A percentile compares a stretch with the other conserved stretches of the same genome.
phyloP scores from a whole-genome alignment of 1,140 invertebrate genomes.

The Conopomorpha cramerella region DNA sequence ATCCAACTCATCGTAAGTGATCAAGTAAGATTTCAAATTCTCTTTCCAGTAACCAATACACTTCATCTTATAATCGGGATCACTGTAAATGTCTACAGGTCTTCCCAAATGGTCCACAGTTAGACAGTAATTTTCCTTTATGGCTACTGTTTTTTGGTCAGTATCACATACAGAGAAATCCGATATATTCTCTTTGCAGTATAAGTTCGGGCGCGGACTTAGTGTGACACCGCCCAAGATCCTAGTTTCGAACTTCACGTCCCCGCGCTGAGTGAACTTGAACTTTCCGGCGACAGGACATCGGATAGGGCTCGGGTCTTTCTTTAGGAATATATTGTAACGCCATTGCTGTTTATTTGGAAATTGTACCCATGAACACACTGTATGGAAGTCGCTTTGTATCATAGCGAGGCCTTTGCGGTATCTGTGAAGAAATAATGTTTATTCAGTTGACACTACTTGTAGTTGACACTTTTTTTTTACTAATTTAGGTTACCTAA shows the following conservation, averaged over 20 bases:
- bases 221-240: conserved; percentile 93
- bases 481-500: no score
- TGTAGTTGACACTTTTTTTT: no score
- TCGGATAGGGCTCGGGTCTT: conserved; percentile 88
- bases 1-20: conserved; percentile 96
- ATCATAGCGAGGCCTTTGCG: conserved; percentile 89
- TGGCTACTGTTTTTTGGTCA: conserved; percentile 90
- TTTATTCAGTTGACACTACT: background rate
- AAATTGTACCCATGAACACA: conserved; percentile 94
- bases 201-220: conserved; percentile 88
- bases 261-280: conserved; percentile 87
- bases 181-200: conserved; percentile 92
- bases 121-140: conserved; percentile 94
- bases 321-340: conserved; percentile 86
- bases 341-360: conserved; percentile 83
- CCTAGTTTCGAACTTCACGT: conserved; percentile 87
- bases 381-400: conserved; percentile 86
- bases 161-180: conserved; percentile 93
- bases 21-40: conserved; percentile 94
- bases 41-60: conserved; percentile 99
- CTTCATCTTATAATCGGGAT: conserved; percentile 95
- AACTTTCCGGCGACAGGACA: conserved; percentile 97
- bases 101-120: conserved; percentile 93
- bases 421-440: conserved; percentile 64
- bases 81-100: conserved; percentile 93